phyloP scores from a whole-genome alignment of 2,888 invertebrate species.

The Ypsolopha scabrella region DNA sequence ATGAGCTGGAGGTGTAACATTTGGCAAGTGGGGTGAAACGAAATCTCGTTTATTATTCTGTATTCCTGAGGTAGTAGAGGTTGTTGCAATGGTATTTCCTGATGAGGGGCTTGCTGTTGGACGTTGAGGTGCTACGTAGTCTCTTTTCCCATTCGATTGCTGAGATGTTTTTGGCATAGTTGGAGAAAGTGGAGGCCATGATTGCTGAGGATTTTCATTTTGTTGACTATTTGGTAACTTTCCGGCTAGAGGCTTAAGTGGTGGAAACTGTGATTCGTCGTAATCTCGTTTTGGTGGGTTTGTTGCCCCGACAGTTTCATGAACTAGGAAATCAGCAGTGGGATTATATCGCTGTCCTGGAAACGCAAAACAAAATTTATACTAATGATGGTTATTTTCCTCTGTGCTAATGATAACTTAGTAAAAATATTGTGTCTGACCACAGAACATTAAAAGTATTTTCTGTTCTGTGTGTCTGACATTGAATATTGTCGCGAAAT shows the following conservation, averaged over 20 bases:
- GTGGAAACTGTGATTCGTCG: conserved; percentile 3
- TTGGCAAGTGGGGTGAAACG: conserved; percentile 36
- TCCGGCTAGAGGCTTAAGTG: background rate
- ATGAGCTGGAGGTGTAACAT: conserved; percentile 13
- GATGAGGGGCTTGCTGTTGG: conserved; percentile 19
- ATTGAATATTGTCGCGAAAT: no score
- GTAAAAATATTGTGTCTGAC: no score
- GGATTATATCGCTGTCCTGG: conserved; percentile 20
- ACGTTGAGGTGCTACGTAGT: conserved; percentile 19
- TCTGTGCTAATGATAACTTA: no score
- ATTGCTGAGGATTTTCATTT: background rate
- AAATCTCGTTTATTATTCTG: conserved; percentile 32
- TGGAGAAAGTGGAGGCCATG: background rate
- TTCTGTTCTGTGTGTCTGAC: no score
- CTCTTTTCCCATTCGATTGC: conserved; percentile 12
- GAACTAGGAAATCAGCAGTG: conserved; percentile 48
- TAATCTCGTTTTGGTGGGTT: conserved; percentile 23
- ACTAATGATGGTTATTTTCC: no score
- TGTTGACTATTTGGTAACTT: background rate
- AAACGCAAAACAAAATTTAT: no score
- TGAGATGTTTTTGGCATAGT: background rate
- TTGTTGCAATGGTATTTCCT: conserved; percentile 2
- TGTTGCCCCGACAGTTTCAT: conserved; percentile 35
- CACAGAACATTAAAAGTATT: no score
- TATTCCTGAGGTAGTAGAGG: conserved; percentile 9